Conservation (phyloP, 2,888 invertebrate species). For the Dione vanillae region DNA sequence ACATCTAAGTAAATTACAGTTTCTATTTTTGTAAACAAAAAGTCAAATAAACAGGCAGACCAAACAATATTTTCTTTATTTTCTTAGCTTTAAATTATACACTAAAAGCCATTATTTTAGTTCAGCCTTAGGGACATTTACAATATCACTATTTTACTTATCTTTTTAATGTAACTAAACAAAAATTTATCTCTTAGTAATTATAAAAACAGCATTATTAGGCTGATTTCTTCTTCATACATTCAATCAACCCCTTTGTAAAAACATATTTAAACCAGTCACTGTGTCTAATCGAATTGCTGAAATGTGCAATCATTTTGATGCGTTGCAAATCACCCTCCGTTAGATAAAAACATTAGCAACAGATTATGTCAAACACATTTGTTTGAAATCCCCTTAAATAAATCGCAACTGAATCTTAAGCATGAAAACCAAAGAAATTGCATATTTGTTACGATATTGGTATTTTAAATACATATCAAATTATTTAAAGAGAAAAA, state of each 20-base stretch:
- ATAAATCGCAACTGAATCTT: conserved; percentile 50
- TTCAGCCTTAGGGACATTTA: background rate
- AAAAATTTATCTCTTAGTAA: background rate
- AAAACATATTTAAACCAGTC: conserved; percentile 37
- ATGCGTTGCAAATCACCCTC: conserved; percentile 69
- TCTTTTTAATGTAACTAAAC: no score
- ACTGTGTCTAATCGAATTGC: conserved; percentile 59
- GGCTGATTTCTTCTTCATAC: background rate
- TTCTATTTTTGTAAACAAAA: background rate
- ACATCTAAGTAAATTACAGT: background rate
- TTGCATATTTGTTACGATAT: conserved; percentile 48
- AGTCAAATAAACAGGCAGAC: background rate
- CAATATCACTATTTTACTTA: background rate
- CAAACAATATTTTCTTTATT: background rate
- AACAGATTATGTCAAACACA: conserved; percentile 63
- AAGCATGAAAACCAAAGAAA: conserved; percentile 45
- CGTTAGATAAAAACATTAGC: conserved; percentile 61
- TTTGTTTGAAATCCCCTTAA: conserved; percentile 53
- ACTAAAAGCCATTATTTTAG: background rate
- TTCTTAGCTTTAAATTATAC: no score
- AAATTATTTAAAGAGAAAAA: no score
- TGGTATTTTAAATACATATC: no score
- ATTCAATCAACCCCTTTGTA: conserved; percentile 21
- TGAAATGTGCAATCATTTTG: conserved; percentile 63
- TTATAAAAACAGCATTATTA: background rate